Evolutionary conservation across 1,140 invertebrate species (phyloP), one percentile per base, ranked within the genome.

Genomic region (Lysiphlebus fabarum): DNA sequence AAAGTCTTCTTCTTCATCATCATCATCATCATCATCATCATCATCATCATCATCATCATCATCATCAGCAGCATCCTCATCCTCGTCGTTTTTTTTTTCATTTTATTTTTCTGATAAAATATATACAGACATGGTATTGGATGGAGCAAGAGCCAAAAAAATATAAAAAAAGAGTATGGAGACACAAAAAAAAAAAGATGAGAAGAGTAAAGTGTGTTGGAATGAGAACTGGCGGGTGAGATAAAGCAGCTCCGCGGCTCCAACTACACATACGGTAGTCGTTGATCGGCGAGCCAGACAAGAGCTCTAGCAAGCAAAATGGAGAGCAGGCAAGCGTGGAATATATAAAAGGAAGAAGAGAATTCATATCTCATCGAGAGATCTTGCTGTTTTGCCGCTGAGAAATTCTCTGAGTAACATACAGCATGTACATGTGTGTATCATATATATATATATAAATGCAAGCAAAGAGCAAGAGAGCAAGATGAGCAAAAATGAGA

Each of bases 391-490:
- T 71, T 74, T 72, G 71, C 70, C 69, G 76, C 69, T 75, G 75
- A 78, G 75, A 77, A 74, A 77, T 73, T 75, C 70, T 77, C 75
- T 77, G 77, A 75, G 69, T n/a, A n/a, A n/a, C n/a, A n/a, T n/a
- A n/a, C n/a, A n/a, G n/a, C n/a, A n/a, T n/a, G n/a, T n/a, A n/a
- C n/a, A n/a, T n/a, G n/a, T n/a, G n/a, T n/a, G n/a, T n/a, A n/a
- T n/a, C n/a, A n/a, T n/a, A 61, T 48, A 54, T 48, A 61, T 62
- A 56, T 26, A 26, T 26, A 26, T 26, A n/a, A n/a, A n/a, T 44
- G 54, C 49, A 33, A 17, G 42, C 44, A 45, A 38, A 44, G 45
- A 42, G 53, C n/a, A 4, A 11, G 56, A 11, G 38, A 12, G 50
- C 17, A 26, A 45, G 44, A 42, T 33, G 10, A 5, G 50, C 7